A percentile compares a stretch with the other conserved stretches of the same genome.
Evolutionary conservation across 1,140 invertebrate species (phyloP).

Genomic region (Luehdorfia chinensis): DNA sequence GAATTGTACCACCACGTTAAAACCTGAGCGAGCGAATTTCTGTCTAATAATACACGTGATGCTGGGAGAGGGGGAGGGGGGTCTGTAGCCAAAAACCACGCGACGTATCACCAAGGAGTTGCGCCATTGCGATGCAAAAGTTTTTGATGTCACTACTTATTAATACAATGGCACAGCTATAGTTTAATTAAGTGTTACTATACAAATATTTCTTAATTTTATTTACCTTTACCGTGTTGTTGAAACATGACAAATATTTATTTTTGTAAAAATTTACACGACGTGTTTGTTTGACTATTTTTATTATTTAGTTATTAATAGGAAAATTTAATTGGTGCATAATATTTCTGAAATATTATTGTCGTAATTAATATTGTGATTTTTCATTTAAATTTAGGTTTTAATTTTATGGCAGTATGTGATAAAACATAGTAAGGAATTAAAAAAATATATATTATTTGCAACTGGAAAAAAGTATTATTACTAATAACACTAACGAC

Average conservation of each 20-base stretch:
- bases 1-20: too few species aligned
- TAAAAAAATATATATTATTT: neutral
- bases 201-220: slow-evolving; percentile 39
- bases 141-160: neutral
- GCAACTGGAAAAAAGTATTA: neutral
- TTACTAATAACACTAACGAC: too few species aligned
- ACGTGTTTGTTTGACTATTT: slow-evolving; percentile 11
- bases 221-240: slow-evolving; percentile 52
- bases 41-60: too few species aligned
- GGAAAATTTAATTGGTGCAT: slow-evolving; percentile 28
- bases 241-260: slow-evolving; percentile 71
- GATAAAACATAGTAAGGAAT: neutral
- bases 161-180: slow-evolving; percentile 15
- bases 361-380: slow-evolving; percentile 4
- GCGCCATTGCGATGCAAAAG: too few species aligned
- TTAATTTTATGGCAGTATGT: neutral
- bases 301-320: slow-evolving; percentile 23
- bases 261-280: slow-evolving; percentile 40
- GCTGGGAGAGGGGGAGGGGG: too few species aligned
- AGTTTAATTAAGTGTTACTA: slow-evolving; percentile 47
- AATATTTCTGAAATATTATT: slow-evolving; percentile 26
- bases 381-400: slow-evolving; percentile 6
- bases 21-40: too few species aligned
- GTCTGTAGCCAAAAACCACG: too few species aligned
- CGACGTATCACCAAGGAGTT: too few species aligned